Evolutionary conservation across 2,888 invertebrate species (phyloP).

Genomic region (Drosophila subsilvestris): DNA sequence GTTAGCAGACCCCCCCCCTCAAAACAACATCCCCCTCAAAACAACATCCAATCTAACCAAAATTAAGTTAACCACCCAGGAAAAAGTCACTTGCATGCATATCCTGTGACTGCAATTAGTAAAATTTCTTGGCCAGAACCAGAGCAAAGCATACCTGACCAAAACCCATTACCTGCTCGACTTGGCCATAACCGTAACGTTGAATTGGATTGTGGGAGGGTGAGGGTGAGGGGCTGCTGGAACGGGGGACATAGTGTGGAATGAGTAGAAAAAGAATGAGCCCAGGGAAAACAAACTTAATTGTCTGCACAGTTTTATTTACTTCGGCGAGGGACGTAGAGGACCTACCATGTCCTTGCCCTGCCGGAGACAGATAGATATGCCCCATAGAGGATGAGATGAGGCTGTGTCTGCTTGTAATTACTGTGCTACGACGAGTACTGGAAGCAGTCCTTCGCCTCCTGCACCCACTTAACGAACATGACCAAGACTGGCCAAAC

Average conservation of each 20-base stretch:
- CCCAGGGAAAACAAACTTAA: constrained; percentile 69
- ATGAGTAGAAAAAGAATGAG: constrained; percentile 58
- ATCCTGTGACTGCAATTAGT: constrained; percentile 48
- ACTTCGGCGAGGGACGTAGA: constrained; percentile 48
- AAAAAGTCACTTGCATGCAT: constrained; percentile 26
- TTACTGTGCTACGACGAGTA: constrained; percentile 67
- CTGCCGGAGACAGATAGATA: constrained; percentile 32
- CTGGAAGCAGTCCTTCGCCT: constrained; percentile 31
- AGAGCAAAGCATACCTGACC: constrained; percentile 10
- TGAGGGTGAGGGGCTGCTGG: too few relatives aligned
- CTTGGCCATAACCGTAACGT: constrained; percentile 45
- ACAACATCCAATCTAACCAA: not conserved
- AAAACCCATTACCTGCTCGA: constrained; percentile 43
- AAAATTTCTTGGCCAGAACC: constrained; percentile 38
- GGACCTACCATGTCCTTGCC: constrained; percentile 59
- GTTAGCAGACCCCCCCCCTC: not conserved
- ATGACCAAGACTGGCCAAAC: constrained; percentile 74
- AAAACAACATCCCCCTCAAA: not conserved
- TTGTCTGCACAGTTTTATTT: constrained; percentile 75
- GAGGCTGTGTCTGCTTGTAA: constrained; percentile 63
- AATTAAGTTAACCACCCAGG: constrained; percentile 31
- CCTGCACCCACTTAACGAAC: constrained; percentile 65
- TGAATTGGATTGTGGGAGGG: constrained; percentile 10
- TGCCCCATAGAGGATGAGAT: constrained; percentile 16
- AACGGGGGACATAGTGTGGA: not conserved